Percentiles rank a stretch among this genome's conserved stretches.
Evolutionary conservation across 2,888 invertebrate genomes (phyloP).

Genomic region (Leptopilina syphax): DNA sequence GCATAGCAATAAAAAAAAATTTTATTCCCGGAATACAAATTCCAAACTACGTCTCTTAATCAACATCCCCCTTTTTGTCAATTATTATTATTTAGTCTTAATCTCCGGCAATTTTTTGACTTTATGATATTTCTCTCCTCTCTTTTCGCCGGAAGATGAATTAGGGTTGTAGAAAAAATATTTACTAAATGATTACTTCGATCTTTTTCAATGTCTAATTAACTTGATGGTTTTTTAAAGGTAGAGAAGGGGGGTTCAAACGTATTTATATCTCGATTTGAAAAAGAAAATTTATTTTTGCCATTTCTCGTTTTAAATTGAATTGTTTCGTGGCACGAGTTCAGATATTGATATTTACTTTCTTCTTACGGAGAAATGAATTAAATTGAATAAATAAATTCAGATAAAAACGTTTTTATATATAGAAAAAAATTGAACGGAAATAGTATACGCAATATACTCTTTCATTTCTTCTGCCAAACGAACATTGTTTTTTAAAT

Average conservation of each 20-base stretch:
- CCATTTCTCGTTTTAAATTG: no score
- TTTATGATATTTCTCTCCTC: background rate
- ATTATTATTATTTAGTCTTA: slow-evolving; percentile 15
- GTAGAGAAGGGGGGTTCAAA: no score
- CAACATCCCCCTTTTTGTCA: slow-evolving; percentile 5
- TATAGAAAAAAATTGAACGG: no score
- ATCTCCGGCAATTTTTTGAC: background rate
- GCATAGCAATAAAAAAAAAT: background rate
- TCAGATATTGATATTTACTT: no score
- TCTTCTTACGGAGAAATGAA: no score
- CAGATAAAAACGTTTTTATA: no score
- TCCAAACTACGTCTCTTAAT: slow-evolving; percentile 36
- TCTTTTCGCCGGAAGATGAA: slow-evolving; percentile 4
- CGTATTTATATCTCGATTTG: background rate
- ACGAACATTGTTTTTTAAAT: no score
- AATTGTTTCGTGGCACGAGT: no score
- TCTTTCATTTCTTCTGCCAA: no score
- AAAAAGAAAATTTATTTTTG: no score
- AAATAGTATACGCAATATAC: no score
- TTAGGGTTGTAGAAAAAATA: background rate
- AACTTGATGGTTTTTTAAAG: background rate
- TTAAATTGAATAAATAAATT: no score
- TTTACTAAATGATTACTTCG: background rate
- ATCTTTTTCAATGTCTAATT: background rate
- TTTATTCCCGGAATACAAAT: slow-evolving; percentile 37